A percentile compares a stretch with the other conserved stretches of the same genome.
Evolutionary conservation across 1,140 invertebrate genomes (phyloP).

Genomic region (Ctenoplectra terminalis): DNA sequence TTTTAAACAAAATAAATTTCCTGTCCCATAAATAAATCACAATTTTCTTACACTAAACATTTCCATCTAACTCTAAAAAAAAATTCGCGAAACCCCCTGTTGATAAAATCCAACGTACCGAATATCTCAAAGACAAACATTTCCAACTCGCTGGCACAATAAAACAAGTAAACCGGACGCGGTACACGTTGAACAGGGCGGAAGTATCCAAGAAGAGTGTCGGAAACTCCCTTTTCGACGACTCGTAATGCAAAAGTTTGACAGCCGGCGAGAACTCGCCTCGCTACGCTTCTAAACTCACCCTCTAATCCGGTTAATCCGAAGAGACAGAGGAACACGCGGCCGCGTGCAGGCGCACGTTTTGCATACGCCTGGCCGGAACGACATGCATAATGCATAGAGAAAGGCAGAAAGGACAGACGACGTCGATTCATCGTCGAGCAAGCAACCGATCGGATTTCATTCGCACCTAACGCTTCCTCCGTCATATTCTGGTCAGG

Average conservation of each 20-base stretch:
- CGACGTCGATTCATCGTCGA: constrained; percentile 40
- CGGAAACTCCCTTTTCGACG: not conserved
- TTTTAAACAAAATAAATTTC: too few species aligned
- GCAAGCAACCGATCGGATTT: constrained; percentile 38
- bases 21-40: too few species aligned
- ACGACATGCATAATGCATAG: constrained; percentile 56
- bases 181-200: not conserved
- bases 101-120: too few species aligned
- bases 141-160: not conserved
- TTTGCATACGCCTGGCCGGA: constrained; percentile 22
- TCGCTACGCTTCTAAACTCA: not conserved
- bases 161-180: not conserved
- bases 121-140: too few species aligned
- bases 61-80: too few species aligned
- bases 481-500: not conserved
- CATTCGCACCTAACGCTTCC: not conserved
- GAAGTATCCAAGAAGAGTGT: not conserved
- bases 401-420: not conserved
- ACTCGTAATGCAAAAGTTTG: constrained; percentile 27
- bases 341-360: not conserved
- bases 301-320: constrained; percentile 41
- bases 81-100: too few species aligned
- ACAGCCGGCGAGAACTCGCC: not conserved
- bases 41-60: too few species aligned
- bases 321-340: constrained; percentile 6